Evolutionary conservation across 37 sponge, comb jelly and placozoan species (phyloP), one percentile per base, ranked within the genome.

Genomic region (Chondrilla cf. caribensis): DNA sequence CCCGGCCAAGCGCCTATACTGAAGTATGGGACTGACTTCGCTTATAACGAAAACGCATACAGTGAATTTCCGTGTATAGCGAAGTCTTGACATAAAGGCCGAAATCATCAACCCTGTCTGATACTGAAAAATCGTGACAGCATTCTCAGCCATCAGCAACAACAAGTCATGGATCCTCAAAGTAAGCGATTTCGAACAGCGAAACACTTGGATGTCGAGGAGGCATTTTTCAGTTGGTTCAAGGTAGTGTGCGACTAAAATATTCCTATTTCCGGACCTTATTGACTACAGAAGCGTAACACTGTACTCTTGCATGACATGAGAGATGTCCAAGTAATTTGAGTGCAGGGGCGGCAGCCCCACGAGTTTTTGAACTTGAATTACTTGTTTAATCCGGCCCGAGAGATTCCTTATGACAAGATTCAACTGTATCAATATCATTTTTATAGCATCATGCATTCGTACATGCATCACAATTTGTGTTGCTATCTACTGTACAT

Each of bases 181-280:
- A 15, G 78, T 4, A 78, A 78, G 55, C 6, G 78, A 17, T 55
- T 54, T 44, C 54, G 78, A 47, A n/a, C 78, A 35, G 51, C 57
- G 7, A 44, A 78, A 31, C 55, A 78, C 31, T n/a, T n/a, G n/a
- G 78, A 78, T 78, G 58, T 78, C 29, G 78, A 78, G 28, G 54
- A 44, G 36, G 78, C 78, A 5, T 22, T 78, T 5, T 44, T 78
- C 6, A 25, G 29, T 9, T 78, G 78, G 57, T 78, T 78, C 55
- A 40, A 44, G 29, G 58, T 8, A 3, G 78, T 55, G 11, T 8
- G 39, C 37, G 39, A 70, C 39, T 6, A 70, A 18, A 70, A 70
- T 31, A 70, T 70, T 70, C 71, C 39, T 19, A 38, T 71, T 39
- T 39, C 42, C 7, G 42, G 73, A 29, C 73, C 73, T 40, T 71